Base-by-base conservation (phyloP, 2,888 invertebrate species). In the Bimastos eiseni region DNA sequence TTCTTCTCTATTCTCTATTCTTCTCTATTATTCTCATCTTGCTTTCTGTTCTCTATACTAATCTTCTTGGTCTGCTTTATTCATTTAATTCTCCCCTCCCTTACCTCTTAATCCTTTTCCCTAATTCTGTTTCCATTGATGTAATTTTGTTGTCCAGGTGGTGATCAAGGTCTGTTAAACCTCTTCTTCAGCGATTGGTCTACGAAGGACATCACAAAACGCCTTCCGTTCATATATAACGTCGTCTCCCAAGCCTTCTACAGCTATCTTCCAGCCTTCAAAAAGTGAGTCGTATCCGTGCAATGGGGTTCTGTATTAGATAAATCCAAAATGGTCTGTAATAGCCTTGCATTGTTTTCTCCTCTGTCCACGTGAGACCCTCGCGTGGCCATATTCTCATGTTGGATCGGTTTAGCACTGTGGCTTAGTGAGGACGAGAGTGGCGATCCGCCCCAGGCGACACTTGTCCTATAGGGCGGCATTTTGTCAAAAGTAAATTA, bases 211-310 rank as follows among this genome's bases (percentile, higher is more conserved):
- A 98, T 98, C 93, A 96, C 96, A 93, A 98, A 97, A 95, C 98
- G 98, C 95, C 96, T 99, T 93, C 98, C 99, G n/a, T 99, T 99
- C 95, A 97, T 98, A 92, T 99, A 99, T 96, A 99, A 99, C 95
- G 98, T 99, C 96, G 98, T 98, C 93, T 98, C 99, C 55, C 98
- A 98, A 91, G 98, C 98, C 90, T 97, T 97, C 94, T 99, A 99
- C 95, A 98, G 98, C n/a, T 99, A 99, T 95, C 96, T 98, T 94
- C 99, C 99, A 91, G 99, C 99, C 90, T 97, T 98, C 95, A 98
- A 98, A 97, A 97, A 98, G 99, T 99, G 96, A 97, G 97, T 96
- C 17, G 30, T 3, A 70, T 70, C 70, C 0, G n/a, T n/a, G 70
- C 70, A 30, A 70, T 11, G n/a, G n/a, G 30, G 30, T 11, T 70